Evolutionary conservation across 2,888 invertebrate species (phyloP).

Genomic region (Mycalesis mineus): DNA sequence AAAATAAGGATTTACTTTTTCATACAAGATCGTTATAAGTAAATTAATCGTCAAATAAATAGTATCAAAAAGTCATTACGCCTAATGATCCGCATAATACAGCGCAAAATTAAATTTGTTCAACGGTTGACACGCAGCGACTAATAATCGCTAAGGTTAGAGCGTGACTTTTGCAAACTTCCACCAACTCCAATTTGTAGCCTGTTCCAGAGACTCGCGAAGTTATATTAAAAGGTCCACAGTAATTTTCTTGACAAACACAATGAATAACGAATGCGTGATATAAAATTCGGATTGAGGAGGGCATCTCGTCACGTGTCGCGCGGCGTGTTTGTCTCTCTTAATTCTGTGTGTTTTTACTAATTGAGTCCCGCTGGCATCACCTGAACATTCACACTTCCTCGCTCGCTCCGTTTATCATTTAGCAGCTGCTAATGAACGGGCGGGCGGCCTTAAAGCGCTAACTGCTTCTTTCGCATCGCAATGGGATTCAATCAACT

Average conservation of each 20-base stretch:
- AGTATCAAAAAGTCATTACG: constrained; percentile 26
- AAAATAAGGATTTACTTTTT: no score
- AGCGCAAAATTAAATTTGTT: constrained; percentile 62
- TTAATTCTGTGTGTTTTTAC: constrained; percentile 76
- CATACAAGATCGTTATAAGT: no score
- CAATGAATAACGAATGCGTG: constrained; percentile 72
- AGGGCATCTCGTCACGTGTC: constrained; percentile 63
- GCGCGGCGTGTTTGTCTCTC: constrained; percentile 71
- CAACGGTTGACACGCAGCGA: constrained; percentile 55
- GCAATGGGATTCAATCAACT: constrained; percentile 69
- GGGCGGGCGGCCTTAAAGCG: constrained; percentile 31
- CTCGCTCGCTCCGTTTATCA: constrained; percentile 50
- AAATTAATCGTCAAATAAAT: background rate
- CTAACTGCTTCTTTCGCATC: constrained; percentile 47
- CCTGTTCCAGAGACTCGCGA: constrained; percentile 44
- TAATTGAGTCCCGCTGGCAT: constrained; percentile 69
- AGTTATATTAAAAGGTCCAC: constrained; percentile 78
- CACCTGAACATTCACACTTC: constrained; percentile 43
- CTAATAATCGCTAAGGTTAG: constrained; percentile 61
- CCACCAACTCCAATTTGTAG: constrained; percentile 66
- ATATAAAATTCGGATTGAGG: constrained; percentile 76
- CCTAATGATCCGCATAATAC: constrained; percentile 59
- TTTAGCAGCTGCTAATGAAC: constrained; percentile 56
- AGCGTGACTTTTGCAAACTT: constrained; percentile 57
- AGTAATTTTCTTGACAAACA: constrained; percentile 76